Base-by-base conservation (phyloP, 2,888 invertebrate species). In the Rambutsinella grinnellia region DNA sequence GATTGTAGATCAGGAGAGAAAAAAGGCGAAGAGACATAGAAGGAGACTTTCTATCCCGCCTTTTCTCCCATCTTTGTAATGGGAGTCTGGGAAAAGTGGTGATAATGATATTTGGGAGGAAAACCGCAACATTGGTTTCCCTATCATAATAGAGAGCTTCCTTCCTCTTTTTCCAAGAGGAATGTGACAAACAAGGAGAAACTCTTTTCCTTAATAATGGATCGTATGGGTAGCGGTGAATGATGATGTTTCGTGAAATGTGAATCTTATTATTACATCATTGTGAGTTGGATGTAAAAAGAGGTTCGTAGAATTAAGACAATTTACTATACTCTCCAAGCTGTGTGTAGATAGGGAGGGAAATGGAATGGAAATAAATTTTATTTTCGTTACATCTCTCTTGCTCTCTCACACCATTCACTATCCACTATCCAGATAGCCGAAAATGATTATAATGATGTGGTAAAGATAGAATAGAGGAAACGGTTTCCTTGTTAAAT, bases 261-360 rank as follows among this genome's bases (percentile, higher is more conserved):
- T 15, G 54, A 26, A 26, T 56, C 26, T 56, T 56, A 56, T 56
- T 26, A 56, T 23, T 63, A 28, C 44, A 62, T 2, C 17, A 49
- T 21, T 28, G 60, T 15, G 54, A 60, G 53, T 44, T 61, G 54
- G 56, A 70, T 62, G 46, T 3, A 26, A 54, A 70, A 70, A 51
- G 19, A 28, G 62, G 44, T 70, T 44, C 44, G 27, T 62, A 26
- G 70, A 62, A 70, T 70, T 70, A 70, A 56, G 62, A 70, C 63
- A 62, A 63, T 56, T 56, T 49, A 19, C 6, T 67, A 26, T 21
- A 23, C 26, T 26, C 15, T 56, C 54, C 15, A 27, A 49, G 51
- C 2, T 15, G 15, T 21, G 36, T 21, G 5, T 23, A 44, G 27
- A 53, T 19, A 54, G 17, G 24, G 44, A 54, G 27, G 23, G 51